Evolutionary conservation across 2,797 vertebrate species (phyloP).

Genomic region (Clarias pachynema): DNA sequence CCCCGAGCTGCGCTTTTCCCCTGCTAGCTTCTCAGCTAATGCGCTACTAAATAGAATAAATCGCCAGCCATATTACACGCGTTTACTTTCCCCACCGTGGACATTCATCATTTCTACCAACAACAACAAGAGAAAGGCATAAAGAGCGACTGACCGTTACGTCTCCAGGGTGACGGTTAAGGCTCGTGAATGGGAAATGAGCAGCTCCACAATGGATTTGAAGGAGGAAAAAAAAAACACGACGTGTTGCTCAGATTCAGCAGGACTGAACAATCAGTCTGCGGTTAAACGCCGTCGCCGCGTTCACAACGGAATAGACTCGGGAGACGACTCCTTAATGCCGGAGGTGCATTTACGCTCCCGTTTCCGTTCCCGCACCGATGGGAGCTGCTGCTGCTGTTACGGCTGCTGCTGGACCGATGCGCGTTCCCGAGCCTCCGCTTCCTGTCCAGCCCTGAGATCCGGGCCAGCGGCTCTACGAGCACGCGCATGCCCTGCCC

Average conservation of each 20-base stretch:
- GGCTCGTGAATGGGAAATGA: slow-evolving; percentile 34
- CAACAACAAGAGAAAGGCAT: not conserved
- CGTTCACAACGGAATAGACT: slow-evolving; percentile 15
- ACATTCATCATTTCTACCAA: not conserved
- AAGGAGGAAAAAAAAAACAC: slow-evolving; percentile 12
- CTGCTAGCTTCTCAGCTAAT: slow-evolving; percentile 32
- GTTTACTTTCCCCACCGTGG: not conserved
- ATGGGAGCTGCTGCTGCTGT: slow-evolving; percentile 40
- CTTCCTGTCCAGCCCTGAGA: slow-evolving; percentile 65
- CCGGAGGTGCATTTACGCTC: slow-evolving; percentile 41
- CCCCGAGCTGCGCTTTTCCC: not conserved
- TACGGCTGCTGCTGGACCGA: slow-evolving; percentile 42
- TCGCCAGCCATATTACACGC: not conserved
- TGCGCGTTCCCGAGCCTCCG: slow-evolving; percentile 60
- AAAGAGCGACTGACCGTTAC: slow-evolving; percentile 52
- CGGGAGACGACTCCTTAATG: slow-evolving; percentile 28
- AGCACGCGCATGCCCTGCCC: slow-evolving; percentile 46
- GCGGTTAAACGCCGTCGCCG: not conserved
- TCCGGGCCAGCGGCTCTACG: slow-evolving; percentile 39
- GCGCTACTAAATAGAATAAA: not conserved
- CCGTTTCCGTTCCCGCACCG: slow-evolving; percentile 51
- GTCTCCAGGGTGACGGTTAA: slow-evolving; percentile 42
- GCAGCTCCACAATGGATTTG: slow-evolving; percentile 47
- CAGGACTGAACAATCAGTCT: slow-evolving; percentile 1
- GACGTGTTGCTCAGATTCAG: slow-evolving; percentile 47